A percentile compares a stretch with the other conserved stretches of the same genome.
Conservation (phyloP, 2,797 vertebrate genomes). For the Acanthornis magna region DNA sequence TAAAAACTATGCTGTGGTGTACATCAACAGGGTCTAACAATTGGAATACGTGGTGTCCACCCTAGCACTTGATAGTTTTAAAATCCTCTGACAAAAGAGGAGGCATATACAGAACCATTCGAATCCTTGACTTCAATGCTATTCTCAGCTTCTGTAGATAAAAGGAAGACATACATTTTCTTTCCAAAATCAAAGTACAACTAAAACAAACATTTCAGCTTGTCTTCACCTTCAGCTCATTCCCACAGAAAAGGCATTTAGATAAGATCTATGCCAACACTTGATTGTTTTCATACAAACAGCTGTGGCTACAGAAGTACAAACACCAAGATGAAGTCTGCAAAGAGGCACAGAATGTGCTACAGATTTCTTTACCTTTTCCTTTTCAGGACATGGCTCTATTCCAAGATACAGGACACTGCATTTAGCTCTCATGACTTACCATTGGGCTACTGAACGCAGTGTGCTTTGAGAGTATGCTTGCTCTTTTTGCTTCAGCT, state of each 20-base stretch:
- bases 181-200: neutral
- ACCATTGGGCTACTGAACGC: constrained; percentile 99
- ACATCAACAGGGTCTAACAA: neutral
- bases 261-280: neutral
- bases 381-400: neutral
- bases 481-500: constrained; percentile 89
- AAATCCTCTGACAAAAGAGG: neutral
- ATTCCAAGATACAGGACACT: neutral
- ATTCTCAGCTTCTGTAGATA: neutral
- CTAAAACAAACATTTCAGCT: neutral
- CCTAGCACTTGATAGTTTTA: neutral
- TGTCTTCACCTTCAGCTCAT: neutral
- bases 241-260: neutral
- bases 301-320: neutral
- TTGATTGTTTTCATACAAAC: neutral
- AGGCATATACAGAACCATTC: neutral
- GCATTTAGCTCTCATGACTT: constrained; percentile 42
- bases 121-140: neutral
- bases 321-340: neutral
- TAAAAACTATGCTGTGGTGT: neutral
- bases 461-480: constrained; percentile 92
- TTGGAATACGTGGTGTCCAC: neutral
- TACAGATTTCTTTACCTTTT: neutral
- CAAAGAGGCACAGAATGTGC: neutral
- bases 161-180: neutral